A percentile compares a stretch with the other conserved stretches of the same genome.
Conservation (phyloP, 2,113 vertebrate genomes). For the Lophura nycthemera region DNA sequence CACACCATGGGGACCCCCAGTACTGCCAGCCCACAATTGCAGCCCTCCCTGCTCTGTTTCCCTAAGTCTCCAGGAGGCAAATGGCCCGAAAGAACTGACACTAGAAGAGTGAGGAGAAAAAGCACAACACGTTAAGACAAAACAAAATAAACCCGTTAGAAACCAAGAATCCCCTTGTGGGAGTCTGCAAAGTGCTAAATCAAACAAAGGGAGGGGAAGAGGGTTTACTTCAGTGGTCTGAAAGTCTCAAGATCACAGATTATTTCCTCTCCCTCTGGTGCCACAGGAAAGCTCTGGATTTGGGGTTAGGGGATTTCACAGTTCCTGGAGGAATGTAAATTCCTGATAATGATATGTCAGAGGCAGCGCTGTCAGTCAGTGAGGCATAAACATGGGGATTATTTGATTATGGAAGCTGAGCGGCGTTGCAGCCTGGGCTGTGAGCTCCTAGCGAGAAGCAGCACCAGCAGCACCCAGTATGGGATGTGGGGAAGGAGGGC, state of each 20-base stretch:
- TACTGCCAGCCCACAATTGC: not conserved
- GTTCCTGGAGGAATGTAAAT: constrained; percentile 66
- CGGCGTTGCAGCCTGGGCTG: not conserved
- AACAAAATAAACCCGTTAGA: constrained; percentile 53
- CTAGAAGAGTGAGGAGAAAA: not conserved
- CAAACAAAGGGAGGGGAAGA: constrained; percentile 57
- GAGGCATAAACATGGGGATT: constrained; percentile 61
- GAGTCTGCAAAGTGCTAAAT: constrained; percentile 61
- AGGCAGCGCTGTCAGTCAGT: constrained; percentile 35
- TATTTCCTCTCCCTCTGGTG: constrained; percentile 67
- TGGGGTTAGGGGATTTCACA: not conserved
- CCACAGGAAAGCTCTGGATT: constrained; percentile 60
- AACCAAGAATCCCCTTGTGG: constrained; percentile 49
- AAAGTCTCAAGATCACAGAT: constrained; percentile 66
- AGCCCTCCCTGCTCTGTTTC: not conserved
- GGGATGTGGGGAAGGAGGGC: not conserved
- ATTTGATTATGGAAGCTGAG: constrained; percentile 55
- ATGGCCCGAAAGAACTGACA: constrained; percentile 5
- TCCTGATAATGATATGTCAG: constrained; percentile 56
- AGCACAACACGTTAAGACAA: constrained; percentile 45
- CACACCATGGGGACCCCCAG: not conserved
- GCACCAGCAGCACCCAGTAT: accelerated
- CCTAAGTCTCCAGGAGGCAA: constrained; percentile 1
- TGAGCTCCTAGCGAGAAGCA: not conserved
- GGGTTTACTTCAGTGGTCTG: constrained; percentile 58